Evolutionary conservation across 2,888 invertebrate genomes (phyloP), one percentile per base, ranked within the genome.

Genomic region (Zaprionus obscuricornis): DNA sequence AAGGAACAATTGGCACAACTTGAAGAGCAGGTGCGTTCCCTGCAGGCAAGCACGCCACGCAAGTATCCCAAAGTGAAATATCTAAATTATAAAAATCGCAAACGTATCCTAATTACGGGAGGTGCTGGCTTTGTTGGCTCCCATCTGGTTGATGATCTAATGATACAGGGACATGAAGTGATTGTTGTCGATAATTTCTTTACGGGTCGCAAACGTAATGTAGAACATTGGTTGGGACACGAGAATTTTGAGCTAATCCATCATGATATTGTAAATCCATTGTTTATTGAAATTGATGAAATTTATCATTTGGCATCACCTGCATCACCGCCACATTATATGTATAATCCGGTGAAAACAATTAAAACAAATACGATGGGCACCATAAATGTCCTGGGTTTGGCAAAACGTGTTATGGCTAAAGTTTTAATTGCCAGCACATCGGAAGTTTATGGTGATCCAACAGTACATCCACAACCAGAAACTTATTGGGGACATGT

Each of bases 401-500:
- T 99, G 69, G 98, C 98, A 0, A 95, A 98, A 88, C 92, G 98
- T 69, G 96, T 98, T 27, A 95, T 97, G 82, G 98, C 98, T 4
- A 95, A 94, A 88, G 94, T 99, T 47, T 91, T 99, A 62, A 96
- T 99, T 88, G 99, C 99, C 6, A 99, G 98, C 83, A 99, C 99
- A 1, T 99, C 98, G 0, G 99, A 99, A 91, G 97, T 99, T 0
- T 99, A 99, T 89, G 99, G 99, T 6, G 99, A 99, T 91, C 99
- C 99, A 0, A 96, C 97, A 89, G 96, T 97, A 8, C 99, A 99
- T 92, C 99, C 99, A 0, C 99, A 99, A 89, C 95, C 96, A 0
- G 99, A 99, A 91, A 95, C 96, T 0, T 99, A 99, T 88, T 99
- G 99, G 98, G 99, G 99, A 0, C 96, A 99, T 90, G 99, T 99